These are phyloP conservation scores for Acronicta leporina DNA, from an alignment of 2,888 invertebrate genomes.

Conservation along the genomic window DNA sequence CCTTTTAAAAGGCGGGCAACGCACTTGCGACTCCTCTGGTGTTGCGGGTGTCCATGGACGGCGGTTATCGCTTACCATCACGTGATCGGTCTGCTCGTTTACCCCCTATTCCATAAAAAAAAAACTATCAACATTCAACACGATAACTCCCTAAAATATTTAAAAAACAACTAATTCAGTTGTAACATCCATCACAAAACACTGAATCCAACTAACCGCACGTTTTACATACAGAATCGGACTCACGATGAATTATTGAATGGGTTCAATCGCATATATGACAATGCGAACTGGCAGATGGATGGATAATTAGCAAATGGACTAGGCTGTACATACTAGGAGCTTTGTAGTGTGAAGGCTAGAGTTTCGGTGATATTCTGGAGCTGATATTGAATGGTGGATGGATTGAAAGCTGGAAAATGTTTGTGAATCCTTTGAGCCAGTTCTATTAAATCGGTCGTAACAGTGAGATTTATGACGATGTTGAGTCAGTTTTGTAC, in stretches of 20 bases:
- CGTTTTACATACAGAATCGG: conserved; percentile 49
- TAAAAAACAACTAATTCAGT: conserved; percentile 23
- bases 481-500: too few relatives aligned
- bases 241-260: conserved; percentile 58
- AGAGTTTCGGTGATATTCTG: conserved; percentile 27
- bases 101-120: too few relatives aligned
- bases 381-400: conserved; percentile 3
- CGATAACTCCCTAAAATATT: conserved; percentile 13
- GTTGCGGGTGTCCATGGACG: too few relatives aligned
- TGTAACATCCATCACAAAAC: conserved; percentile 15
- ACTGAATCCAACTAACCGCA: conserved; percentile 41
- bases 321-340: conserved; percentile 44
- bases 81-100: too few relatives aligned
- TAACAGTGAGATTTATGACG: background rate
- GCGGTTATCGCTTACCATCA: too few relatives aligned
- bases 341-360: background rate
- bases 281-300: conserved; percentile 51
- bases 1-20: too few relatives aligned
- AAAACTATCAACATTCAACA: conserved; percentile 15
- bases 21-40: too few relatives aligned
- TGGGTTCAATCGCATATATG: conserved; percentile 53
- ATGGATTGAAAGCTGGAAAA: conserved; percentile 10
- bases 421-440: conserved; percentile 17
- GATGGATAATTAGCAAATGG: conserved; percentile 70
- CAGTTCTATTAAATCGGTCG: background rate